phyloP scores from a whole-genome alignment of 2,797 vertebrate genomes.

The Delichon dasypus region DNA sequence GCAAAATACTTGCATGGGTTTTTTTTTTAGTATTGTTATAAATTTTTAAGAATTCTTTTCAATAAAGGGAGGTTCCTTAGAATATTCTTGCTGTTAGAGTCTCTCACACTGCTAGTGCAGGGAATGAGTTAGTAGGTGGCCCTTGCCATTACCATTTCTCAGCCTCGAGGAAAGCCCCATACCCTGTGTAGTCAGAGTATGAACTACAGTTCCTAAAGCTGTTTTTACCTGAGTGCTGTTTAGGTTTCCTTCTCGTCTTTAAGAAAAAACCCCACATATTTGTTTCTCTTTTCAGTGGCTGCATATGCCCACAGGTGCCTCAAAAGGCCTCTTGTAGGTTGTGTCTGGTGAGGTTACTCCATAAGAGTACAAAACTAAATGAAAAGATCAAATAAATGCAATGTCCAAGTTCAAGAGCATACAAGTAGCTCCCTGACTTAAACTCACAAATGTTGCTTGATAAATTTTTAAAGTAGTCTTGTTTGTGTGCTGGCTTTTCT shows the following conservation, averaged over 20 bases:
- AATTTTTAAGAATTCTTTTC: neutral
- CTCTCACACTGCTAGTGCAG: neutral
- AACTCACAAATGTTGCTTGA: neutral
- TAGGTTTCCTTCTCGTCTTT: neutral
- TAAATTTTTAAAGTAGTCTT: constrained; percentile 11
- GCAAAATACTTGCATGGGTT: neutral
- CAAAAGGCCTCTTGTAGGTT: neutral
- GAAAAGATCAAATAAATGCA: neutral
- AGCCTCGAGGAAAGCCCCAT: neutral
- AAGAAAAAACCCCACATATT: neutral
- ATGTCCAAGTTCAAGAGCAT: neutral
- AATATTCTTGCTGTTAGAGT: neutral
- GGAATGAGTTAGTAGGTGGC: neutral
- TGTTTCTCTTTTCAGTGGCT: neutral
- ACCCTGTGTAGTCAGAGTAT: neutral
- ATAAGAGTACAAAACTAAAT: neutral
- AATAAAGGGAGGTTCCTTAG: neutral
- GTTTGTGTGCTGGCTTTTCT: neutral
- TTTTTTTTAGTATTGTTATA: neutral
- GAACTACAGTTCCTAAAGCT: neutral
- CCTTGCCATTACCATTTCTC: neutral
- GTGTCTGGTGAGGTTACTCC: neutral
- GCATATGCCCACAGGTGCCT: neutral
- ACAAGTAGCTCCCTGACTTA: neutral
- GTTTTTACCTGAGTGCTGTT: neutral